A percentile compares a stretch with the other conserved stretches of the same genome.
Conservation (phyloP, 2,113 vertebrate genomes). For the Plecotus auritus region DNA sequence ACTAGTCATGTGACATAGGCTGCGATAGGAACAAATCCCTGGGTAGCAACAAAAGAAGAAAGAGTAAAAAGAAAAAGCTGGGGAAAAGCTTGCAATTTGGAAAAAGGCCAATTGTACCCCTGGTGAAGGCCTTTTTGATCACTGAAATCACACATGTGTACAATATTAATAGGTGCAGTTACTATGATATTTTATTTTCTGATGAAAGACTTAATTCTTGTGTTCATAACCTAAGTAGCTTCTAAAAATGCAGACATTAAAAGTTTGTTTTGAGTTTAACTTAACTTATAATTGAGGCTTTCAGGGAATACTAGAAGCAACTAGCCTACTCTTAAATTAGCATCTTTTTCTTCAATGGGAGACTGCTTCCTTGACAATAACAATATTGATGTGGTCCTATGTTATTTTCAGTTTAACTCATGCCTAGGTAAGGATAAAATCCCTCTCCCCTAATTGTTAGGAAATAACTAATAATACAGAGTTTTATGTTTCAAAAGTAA, state of each 20-base stretch:
- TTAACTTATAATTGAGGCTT: conserved; percentile 73
- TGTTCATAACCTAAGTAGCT: conserved; percentile 59
- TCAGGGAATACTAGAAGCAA: conserved; percentile 43
- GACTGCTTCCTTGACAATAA: conserved; percentile 65
- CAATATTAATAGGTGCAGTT: conserved; percentile 88
- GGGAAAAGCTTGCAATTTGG: conserved; percentile 86
- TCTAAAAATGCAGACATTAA: conserved; percentile 68
- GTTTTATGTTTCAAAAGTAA: conserved; percentile 43
- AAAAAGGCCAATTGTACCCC: conserved; percentile 85
- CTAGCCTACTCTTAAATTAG: conserved; percentile 59
- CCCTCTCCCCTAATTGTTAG: conserved; percentile 18
- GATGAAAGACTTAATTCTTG: conserved; percentile 76
- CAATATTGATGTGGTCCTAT: conserved; percentile 45
- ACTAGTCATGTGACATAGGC: conserved; percentile 84
- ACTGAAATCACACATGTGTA: conserved; percentile 88
- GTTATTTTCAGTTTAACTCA: conserved; percentile 58
- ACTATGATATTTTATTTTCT: conserved; percentile 84
- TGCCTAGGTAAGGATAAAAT: conserved; percentile 45
- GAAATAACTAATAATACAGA: conserved; percentile 44
- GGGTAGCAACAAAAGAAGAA: conserved; percentile 87
- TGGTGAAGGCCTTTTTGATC: conserved; percentile 82
- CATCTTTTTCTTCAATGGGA: conserved; percentile 65
- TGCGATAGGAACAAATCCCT: conserved; percentile 87
- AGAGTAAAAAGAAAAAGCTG: conserved; percentile 85
- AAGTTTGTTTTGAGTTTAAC: conserved; percentile 66